phyloP scores from a whole-genome alignment of 2,113 vertebrate genomes.

The Microtus oregoni region DNA sequence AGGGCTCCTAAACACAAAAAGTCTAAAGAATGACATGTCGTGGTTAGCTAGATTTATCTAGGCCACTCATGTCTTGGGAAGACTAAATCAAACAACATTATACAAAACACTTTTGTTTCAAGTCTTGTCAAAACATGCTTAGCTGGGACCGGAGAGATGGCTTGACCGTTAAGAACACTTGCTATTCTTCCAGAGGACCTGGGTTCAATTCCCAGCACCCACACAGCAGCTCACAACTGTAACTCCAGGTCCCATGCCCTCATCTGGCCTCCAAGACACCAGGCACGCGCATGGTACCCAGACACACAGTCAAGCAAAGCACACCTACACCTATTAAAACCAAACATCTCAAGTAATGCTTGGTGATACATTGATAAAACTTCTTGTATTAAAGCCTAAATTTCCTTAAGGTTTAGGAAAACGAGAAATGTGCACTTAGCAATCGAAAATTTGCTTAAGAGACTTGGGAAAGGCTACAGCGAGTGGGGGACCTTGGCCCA shows the following conservation, averaged over 20 bases:
- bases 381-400: not conserved
- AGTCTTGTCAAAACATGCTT: conserved; percentile 12
- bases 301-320: not conserved
- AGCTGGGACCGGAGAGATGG: not conserved
- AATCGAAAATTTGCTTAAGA: not conserved
- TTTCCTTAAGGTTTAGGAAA: conserved; percentile 17
- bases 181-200: not conserved
- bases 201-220: not conserved
- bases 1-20: not conserved
- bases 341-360: not conserved
- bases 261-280: not conserved
- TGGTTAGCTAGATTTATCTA: conserved; percentile 11
- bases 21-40: not conserved
- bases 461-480: not conserved
- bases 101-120: conserved; percentile 9
- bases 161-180: not conserved
- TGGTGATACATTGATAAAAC: not conserved
- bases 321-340: not conserved
- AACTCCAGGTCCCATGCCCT: not conserved
- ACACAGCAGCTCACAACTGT: not conserved
- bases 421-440: not conserved
- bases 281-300: not conserved
- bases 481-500: not conserved
- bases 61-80: not conserved
- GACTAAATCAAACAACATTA: not conserved